Conservation (phyloP, 2,888 invertebrate genomes). For the Cataglyphis albicans region DNA sequence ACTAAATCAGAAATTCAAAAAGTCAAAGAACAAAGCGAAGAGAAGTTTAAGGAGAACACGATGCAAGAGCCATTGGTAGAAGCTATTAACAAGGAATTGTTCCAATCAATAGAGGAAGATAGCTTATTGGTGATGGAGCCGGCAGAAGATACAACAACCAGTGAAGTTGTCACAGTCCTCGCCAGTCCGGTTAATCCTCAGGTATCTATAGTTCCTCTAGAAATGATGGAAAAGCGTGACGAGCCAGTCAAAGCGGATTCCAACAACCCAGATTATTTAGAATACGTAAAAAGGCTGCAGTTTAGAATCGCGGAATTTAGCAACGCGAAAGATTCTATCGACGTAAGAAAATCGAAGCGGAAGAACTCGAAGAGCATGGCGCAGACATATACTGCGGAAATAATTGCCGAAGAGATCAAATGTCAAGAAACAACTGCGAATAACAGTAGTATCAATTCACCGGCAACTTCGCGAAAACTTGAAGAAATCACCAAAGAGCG, state of each 20-base stretch:
- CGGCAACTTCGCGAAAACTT: slow-evolving; percentile 89
- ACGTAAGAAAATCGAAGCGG: slow-evolving; percentile 88
- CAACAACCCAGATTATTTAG: slow-evolving; percentile 86
- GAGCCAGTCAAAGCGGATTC: slow-evolving; percentile 76
- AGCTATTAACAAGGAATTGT: slow-evolving; percentile 79
- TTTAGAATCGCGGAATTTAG: slow-evolving; percentile 91
- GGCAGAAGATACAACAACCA: slow-evolving; percentile 88
- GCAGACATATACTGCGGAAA: slow-evolving; percentile 86
- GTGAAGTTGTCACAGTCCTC: slow-evolving; percentile 87
- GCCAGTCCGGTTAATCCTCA: slow-evolving; percentile 86
- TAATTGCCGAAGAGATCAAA: slow-evolving; percentile 87
- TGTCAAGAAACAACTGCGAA: slow-evolving; percentile 80
- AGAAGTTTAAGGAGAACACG: slow-evolving; percentile 38
- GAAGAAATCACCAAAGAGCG: slow-evolving; percentile 93
- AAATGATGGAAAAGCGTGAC: slow-evolving; percentile 47
- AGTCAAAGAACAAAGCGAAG: slow-evolving; percentile 37
- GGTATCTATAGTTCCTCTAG: slow-evolving; percentile 57
- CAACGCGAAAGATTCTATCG: slow-evolving; percentile 90
- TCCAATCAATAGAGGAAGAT: slow-evolving; percentile 87
- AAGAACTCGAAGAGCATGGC: slow-evolving; percentile 86
- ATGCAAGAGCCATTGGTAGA: slow-evolving; percentile 86
- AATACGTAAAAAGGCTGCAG: slow-evolving; percentile 90
- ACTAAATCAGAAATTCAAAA: not conserved
- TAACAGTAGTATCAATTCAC: slow-evolving; percentile 85
- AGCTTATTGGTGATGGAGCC: slow-evolving; percentile 88